Base-by-base conservation (phyloP, 2,113 vertebrate species). In the Leptodactylus fuscus region DNA sequence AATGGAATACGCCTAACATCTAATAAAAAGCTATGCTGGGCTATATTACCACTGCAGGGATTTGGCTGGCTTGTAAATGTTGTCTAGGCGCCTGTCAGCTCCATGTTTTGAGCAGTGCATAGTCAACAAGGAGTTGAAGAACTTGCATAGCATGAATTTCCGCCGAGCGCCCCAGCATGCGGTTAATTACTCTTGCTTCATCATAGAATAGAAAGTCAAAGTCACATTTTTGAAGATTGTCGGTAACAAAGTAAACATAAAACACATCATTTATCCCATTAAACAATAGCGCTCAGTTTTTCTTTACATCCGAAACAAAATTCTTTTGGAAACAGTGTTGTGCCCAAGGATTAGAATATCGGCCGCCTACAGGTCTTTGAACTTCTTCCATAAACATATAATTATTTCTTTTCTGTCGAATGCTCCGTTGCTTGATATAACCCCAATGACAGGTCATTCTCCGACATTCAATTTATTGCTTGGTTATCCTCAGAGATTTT, bases 391-490 rank as follows among this genome's bases (percentile, higher is more conserved):
- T 90, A 93, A 91, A 91, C 88, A 91, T 77, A 65, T 27, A 41
- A 70, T 74, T 10, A 32, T 79, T 58, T 81, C 27, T 16, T 79
- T 83, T 24, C 46, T 88, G 91, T 87, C 87, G 22, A 77, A 93
- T 91, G 92, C 90, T 88, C 93, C 44, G 74, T 93, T 93, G 93
- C 93, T 94, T 94, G 93, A 92, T 92, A 93, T 91, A 92, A 93
- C 92, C 91, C 91, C 89, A 91, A 90, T 92, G 93, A 94, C 93
- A 95, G 93, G 93, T 93, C 93, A 93, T 94, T 94, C 91, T 94
- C 90, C 93, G 93, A 94, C 92, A 92, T 53, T 76, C 92, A 93
- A 94, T 94, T 94, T 94, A 93, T 94, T 91, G 92, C 90, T 85
- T 87, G 88, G 87, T 92, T 92, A 91, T 94, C 93, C 93, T 94